Base-by-base conservation (phyloP, 2,888 invertebrate genomes). In the Pandemis cinnamomeana region DNA sequence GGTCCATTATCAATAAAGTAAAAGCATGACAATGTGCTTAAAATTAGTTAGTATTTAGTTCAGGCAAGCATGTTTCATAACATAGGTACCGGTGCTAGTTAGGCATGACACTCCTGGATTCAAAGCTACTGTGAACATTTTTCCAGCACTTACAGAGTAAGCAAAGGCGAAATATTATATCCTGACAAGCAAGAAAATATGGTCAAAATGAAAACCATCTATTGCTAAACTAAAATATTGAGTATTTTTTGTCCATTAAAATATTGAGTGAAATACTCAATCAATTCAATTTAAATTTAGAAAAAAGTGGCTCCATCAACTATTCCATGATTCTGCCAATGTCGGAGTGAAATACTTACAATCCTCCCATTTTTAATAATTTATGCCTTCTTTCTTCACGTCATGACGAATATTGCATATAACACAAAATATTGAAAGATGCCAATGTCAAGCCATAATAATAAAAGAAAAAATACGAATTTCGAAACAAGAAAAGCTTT, bases 311-410 rank as follows among this genome's bases (percentile, higher is more conserved):
- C 20, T 20, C 20, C 20, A 20, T 20, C 20, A 20, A 20, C 20
- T 20, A 20, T 20, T 20, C 1, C 20, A 20, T 20, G 20, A 20
- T 20, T 20, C 20, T 20, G 20, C 20, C 20, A 20, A 20, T 20
- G 20, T 20, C 20, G 20, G 20, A 20, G 7, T 10, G 48, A 60
- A 61, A 69, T 69, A 69, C 68, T 69, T 48, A 69, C 68, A 36
- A 13, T 20, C 5, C 11, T 48, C 68, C 68, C 68, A 69, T 61
- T 61, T 55, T 7, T 36, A 60, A n/a, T 11, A 36, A n/a, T 3
- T 15, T 53, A 53, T 10, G 10, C 15, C 51, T 13, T n/a, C 2
- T 41, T 67, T 67, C 55, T 53, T 51, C 58, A 58, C 58, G 58
- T 58, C 58, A 27, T 58, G 11, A 58, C 27, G 58, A 58, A 11